Evolutionary conservation across 2,888 invertebrate species (phyloP), one percentile per base, ranked within the genome.

Genomic region (Villa cingulata): DNA sequence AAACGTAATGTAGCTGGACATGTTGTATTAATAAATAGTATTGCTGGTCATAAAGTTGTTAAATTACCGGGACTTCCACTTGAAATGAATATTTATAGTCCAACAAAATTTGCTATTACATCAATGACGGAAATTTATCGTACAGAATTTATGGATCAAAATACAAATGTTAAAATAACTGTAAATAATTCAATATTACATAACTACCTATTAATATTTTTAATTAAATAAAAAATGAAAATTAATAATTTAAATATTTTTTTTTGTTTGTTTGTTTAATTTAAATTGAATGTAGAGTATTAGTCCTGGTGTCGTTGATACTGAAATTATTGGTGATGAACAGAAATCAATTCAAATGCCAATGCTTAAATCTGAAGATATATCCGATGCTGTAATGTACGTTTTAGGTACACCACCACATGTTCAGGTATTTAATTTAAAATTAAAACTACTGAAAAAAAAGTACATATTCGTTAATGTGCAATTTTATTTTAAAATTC

Each of bases 21-120:
- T 53, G 63, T 75, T 14, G 59, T 76, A 18, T 64, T 72, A 17
- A 63, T 75, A 4, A 72, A 70, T 45, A 68, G 68, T 42, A 27
- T 63, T n/a, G 54, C 52, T 1, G 68, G 67, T 0, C 69, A 70
- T 41, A 5, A 3, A 0, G 2, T 59, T 2, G 57, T 59, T 0
- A 54, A 56, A 37, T 59, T 60, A 4, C 59, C 62, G 47, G 62
- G 65, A 3, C 45, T 66, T 50, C 55, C 41, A 50, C 1, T 14
- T 9, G 3, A 12, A 32, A 53, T 63, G 1, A 68, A 62, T 46
- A 58, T 69, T 9, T 70, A 70, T 56, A 40, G 63, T 3, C 54
- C 66, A 1, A 59, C 66, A 0, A 70, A 70, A 53, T 45, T 57
- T 54, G 70, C 65, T 1, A 15, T 70, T 1, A 66, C 66, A 2